Evolutionary conservation across 2,797 vertebrate genomes (phyloP).

Genomic region (Sebastes variabilis): DNA sequence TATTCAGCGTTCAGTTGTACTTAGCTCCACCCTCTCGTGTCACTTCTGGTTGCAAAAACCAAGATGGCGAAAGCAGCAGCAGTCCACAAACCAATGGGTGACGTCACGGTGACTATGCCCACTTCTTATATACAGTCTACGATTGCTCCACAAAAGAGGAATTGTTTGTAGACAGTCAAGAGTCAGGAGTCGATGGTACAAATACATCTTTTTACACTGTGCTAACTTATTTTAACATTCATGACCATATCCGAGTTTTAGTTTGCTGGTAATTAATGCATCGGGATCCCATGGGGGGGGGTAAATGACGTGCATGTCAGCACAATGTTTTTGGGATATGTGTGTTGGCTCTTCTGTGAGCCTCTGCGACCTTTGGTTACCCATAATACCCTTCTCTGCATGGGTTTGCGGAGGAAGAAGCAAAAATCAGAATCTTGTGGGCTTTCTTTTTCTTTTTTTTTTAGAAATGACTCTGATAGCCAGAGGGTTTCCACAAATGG

Average conservation of each 20-base stretch:
- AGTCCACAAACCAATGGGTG: no score
- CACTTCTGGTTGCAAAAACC: no score
- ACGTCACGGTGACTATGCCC: no score
- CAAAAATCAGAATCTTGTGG: no score
- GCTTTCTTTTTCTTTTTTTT: not conserved
- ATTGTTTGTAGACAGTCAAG: not conserved
- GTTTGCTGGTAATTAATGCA: not conserved
- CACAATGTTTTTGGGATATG: not conserved
- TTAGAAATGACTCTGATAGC: not conserved
- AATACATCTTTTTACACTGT: not conserved
- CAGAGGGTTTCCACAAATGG: not conserved
- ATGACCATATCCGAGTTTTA: not conserved
- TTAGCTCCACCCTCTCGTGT: no score
- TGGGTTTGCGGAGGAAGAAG: not conserved
- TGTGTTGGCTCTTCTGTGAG: not conserved
- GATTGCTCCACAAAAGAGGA: not conserved
- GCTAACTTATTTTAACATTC: not conserved
- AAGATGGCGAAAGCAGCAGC: no score
- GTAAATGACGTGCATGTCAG: not conserved
- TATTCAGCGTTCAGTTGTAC: no score
- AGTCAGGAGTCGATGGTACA: not conserved
- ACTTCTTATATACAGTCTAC: no score
- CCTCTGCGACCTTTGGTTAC: not conserved
- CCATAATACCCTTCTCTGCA: not conserved
- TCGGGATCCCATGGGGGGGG: not conserved